These are phyloP conservation scores for Phyllotreta striolata DNA, from an alignment of 2,888 invertebrate genomes.

Conservation along the genomic window DNA sequence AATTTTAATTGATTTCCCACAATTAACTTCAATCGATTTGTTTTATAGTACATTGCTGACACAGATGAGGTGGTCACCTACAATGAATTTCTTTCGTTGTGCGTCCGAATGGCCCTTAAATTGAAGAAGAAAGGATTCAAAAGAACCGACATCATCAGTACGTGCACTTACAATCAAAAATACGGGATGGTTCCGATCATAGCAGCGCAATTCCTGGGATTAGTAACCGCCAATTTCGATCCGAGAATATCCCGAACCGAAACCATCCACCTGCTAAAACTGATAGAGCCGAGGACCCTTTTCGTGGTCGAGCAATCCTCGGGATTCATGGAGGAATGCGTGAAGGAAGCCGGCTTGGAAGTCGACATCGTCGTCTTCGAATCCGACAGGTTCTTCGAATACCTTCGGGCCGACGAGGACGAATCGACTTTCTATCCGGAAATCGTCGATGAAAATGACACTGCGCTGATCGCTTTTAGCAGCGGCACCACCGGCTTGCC, in stretches of 20 bases:
- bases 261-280: slow-evolving; percentile 29
- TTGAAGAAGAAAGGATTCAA: slow-evolving; percentile 33
- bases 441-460: slow-evolving; percentile 36
- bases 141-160: slow-evolving; percentile 33
- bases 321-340: slow-evolving; percentile 38
- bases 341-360: slow-evolving; percentile 36
- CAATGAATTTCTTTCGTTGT: slow-evolving; percentile 24
- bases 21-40: neutral
- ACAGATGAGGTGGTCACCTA: slow-evolving; percentile 33
- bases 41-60: slow-evolving; percentile 35
- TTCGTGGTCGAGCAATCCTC: slow-evolving; percentile 38
- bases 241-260: slow-evolving; percentile 47
- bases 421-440: slow-evolving; percentile 46
- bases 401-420: slow-evolving; percentile 35
- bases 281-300: slow-evolving; percentile 40
- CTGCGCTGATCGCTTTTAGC: slow-evolving; percentile 50
- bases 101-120: slow-evolving; percentile 34
- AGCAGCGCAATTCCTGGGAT: slow-evolving; percentile 62
- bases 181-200: slow-evolving; percentile 58
- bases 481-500: slow-evolving; percentile 54
- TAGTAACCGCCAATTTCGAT: slow-evolving; percentile 49
- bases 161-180: slow-evolving; percentile 36
- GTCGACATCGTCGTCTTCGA: slow-evolving; percentile 49
- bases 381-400: slow-evolving; percentile 33
- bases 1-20: neutral